These are phyloP conservation scores for Enteromius argenteus DNA, from an alignment of 2,797 vertebrate species.

Conservation along the genomic window DNA sequence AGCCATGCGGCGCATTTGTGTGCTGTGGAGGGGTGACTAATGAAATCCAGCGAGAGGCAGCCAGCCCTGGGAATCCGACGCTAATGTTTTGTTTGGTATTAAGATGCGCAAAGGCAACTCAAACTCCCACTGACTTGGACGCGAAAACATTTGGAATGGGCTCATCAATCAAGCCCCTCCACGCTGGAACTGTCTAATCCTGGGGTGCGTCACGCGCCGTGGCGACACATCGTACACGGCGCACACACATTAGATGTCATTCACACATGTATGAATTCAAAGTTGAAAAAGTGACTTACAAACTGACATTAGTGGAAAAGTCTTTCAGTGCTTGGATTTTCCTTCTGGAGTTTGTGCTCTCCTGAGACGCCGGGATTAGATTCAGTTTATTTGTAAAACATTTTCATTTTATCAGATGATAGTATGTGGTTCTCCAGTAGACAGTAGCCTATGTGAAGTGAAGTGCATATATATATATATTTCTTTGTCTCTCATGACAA, in stretches of 20 bases:
- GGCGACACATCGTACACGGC: conserved; percentile 41
- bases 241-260: conserved; percentile 50
- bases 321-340: conserved; percentile 16
- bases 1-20: conserved; percentile 66
- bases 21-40: conserved; percentile 73
- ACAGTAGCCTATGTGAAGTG: background rate
- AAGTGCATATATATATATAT: background rate
- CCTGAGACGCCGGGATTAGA: background rate
- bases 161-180: conserved; percentile 82
- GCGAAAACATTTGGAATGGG: conserved; percentile 80
- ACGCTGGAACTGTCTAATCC: conserved; percentile 77
- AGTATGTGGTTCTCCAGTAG: background rate
- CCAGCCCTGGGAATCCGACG: conserved; percentile 67
- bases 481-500: background rate
- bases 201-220: conserved; percentile 64
- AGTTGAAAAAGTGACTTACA: conserved; percentile 54
- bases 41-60: conserved; percentile 74
- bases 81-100: conserved; percentile 82
- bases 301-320: conserved; percentile 30
- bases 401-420: background rate
- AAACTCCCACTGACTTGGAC: conserved; percentile 83
- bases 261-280: conserved; percentile 51
- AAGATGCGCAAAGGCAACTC: conserved; percentile 78
- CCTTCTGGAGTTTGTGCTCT: conserved; percentile 10
- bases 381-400: background rate